These are phyloP conservation scores for Myiothlypis coronata DNA, from an alignment of 2,797 vertebrate genomes.

Conservation along the genomic window DNA sequence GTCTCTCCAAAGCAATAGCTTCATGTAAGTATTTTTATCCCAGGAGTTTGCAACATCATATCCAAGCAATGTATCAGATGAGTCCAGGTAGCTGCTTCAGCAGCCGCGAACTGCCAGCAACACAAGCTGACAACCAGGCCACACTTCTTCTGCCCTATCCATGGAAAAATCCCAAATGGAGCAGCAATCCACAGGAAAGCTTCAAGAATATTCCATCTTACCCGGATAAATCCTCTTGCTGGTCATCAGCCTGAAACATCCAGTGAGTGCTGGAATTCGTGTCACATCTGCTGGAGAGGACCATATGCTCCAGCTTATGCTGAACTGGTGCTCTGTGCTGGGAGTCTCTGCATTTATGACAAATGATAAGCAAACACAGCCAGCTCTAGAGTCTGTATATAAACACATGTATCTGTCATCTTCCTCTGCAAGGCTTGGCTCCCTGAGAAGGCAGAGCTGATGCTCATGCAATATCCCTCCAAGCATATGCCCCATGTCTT, in stretches of 20 bases:
- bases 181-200: not conserved
- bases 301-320: not conserved
- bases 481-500: slow-evolving; percentile 23
- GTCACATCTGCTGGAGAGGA: not conserved
- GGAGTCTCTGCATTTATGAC: not conserved
- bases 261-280: not conserved
- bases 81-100: not conserved
- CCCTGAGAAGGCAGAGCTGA: not conserved
- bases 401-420: slow-evolving; percentile 30
- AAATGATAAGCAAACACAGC: slow-evolving; percentile 18
- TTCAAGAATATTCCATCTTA: not conserved
- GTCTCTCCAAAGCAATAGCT: not conserved
- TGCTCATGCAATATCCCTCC: not conserved
- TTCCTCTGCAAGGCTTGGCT: slow-evolving; percentile 5
- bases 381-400: not conserved
- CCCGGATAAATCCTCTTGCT: not conserved
- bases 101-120: not conserved
- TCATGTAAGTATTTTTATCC: not conserved
- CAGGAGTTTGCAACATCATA: not conserved
- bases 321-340: not conserved
- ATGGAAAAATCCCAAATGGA: not conserved
- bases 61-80: not conserved
- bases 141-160: not conserved
- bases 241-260: not conserved
- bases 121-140: not conserved